Evolutionary conservation across 2,797 vertebrate genomes (phyloP).

Genomic region (Eurystomus glaucurus): DNA sequence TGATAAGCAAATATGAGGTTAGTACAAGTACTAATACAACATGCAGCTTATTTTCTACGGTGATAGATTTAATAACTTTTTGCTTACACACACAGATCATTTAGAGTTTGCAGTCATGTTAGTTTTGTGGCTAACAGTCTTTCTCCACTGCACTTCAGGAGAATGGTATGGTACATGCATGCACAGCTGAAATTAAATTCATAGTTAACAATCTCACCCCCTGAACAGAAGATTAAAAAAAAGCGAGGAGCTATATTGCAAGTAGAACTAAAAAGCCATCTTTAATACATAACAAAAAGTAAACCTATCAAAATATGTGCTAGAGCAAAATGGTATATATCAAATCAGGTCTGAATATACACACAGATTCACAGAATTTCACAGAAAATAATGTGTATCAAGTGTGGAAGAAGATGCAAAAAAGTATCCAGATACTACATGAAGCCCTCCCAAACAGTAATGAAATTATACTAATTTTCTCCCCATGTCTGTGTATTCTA

Average conservation of each 20-base stretch:
- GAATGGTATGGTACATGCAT: rapidly evolving
- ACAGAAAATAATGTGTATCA: background rate
- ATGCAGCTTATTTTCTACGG: background rate
- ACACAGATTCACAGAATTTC: background rate
- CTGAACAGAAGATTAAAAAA: background rate
- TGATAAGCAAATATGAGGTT: background rate
- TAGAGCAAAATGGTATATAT: background rate
- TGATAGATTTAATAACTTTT: background rate
- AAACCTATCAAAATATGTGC: rapidly evolving
- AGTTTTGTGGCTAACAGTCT: background rate
- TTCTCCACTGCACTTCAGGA: background rate
- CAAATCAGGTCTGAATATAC: background rate
- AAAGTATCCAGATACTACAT: background rate
- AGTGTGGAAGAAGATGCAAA: background rate
- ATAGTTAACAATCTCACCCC: background rate
- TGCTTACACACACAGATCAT: background rate
- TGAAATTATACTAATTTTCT: background rate
- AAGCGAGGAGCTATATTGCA: background rate
- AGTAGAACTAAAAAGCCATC: background rate
- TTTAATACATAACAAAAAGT: rapidly evolving
- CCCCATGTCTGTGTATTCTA: rapidly evolving
- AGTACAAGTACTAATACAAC: background rate
- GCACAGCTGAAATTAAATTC: background rate
- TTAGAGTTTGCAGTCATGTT: background rate
- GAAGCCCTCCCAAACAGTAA: background rate